These are phyloP conservation scores for Drosophila pseudotakahashii DNA, from an alignment of 2,888 invertebrate genomes.

Conservation along the genomic window DNA sequence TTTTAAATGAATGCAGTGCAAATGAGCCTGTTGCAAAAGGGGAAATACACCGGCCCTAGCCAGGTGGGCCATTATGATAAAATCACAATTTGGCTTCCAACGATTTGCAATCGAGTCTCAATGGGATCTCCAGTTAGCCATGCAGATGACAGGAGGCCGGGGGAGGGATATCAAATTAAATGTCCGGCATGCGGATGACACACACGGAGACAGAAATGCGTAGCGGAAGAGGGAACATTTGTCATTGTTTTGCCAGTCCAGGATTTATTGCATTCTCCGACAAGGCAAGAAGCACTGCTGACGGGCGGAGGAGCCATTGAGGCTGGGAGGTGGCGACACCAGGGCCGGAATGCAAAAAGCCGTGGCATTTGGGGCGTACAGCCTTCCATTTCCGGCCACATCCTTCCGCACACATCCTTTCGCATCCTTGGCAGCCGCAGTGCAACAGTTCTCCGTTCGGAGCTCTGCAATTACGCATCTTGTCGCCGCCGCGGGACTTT, in stretches of 20 bases:
- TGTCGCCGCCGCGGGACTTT: conserved; percentile 68
- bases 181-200: conserved; percentile 61
- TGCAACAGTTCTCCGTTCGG: conserved; percentile 51
- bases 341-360: conserved; percentile 40
- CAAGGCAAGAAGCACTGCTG: conserved; percentile 15
- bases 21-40: not conserved
- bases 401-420: conserved; percentile 41
- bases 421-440: conserved; percentile 60
- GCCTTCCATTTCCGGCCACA: conserved; percentile 43
- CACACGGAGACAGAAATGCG: conserved; percentile 22
- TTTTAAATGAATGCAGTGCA: conserved; percentile 2
- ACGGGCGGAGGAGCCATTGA: not conserved
- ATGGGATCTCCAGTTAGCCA: conserved; percentile 53
- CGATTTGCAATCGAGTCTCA: conserved; percentile 30
- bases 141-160: conserved; percentile 48
- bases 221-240: conserved; percentile 54
- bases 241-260: conserved; percentile 76
- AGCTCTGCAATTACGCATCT: conserved; percentile 78
- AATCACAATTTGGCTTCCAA: conserved; percentile 3
- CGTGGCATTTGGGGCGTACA: conserved; percentile 32
- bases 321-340: not conserved
- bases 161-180: conserved; percentile 64
- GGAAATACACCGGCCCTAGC: not conserved
- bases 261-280: conserved; percentile 71
- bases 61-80: conserved; percentile 8